Conservation (phyloP, 2,113 vertebrate species). For the Stegastes partitus region DNA sequence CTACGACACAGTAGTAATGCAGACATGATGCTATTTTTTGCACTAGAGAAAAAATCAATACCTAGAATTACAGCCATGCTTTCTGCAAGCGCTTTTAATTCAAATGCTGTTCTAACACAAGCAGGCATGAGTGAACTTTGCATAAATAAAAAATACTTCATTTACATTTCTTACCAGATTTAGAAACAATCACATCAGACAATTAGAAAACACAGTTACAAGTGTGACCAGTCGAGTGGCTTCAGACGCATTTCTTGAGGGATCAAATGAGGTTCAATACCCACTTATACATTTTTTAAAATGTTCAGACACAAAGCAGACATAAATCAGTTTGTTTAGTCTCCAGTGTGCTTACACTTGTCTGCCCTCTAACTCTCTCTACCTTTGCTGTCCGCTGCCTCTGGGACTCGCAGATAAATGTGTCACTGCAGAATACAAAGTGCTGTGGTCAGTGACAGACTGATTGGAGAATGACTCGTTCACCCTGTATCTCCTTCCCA, state of each 20-base stretch:
- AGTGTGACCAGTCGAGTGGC: background rate
- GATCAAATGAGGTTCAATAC: background rate
- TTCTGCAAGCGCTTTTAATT: no score
- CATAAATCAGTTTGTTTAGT: background rate
- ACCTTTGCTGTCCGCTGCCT: constrained; percentile 34
- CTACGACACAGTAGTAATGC: no score
- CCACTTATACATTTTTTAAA: background rate
- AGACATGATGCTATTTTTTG: no score
- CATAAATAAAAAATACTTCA: background rate
- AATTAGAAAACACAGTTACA: background rate
- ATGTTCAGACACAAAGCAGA: background rate
- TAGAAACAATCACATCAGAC: no score
- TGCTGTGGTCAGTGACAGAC: constrained; percentile 38
- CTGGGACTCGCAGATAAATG: constrained; percentile 28
- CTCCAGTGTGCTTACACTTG: background rate
- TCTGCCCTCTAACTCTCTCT: constrained; percentile 35
- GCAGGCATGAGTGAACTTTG: no score
- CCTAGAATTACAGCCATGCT: no score
- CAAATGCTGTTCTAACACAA: no score
- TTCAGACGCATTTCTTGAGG: background rate
- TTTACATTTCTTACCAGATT: background rate
- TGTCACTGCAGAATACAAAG: constrained; percentile 37
- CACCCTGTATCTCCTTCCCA: constrained; percentile 42
- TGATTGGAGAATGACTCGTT: constrained; percentile 41
- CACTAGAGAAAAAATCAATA: no score